A percentile compares a stretch with the other conserved stretches of the same genome.
Conservation (phyloP, 2,888 invertebrate genomes). For the Thyatira batis region DNA sequence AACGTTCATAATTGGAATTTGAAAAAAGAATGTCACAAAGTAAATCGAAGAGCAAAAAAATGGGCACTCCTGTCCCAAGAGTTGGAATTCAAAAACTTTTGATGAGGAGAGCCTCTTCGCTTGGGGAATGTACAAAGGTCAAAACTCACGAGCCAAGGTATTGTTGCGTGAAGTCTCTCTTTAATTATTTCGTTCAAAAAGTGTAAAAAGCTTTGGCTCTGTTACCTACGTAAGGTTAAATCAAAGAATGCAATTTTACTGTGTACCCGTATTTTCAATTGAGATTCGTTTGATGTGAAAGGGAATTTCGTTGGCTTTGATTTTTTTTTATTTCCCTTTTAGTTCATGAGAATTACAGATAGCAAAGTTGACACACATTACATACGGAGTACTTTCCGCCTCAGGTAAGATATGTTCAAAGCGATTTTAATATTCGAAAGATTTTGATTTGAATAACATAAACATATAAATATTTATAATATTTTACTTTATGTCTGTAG, state of each 20-base stretch:
- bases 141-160: not conserved
- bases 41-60: not conserved
- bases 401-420: too few relatives aligned
- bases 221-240: not conserved
- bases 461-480: too few relatives aligned
- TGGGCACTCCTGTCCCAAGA: not conserved
- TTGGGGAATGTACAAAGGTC: not conserved
- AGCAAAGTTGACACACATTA: too few relatives aligned
- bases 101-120: not conserved
- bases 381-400: too few relatives aligned
- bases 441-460: too few relatives aligned
- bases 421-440: too few relatives aligned
- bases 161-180: not conserved
- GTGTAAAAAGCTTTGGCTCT: not conserved
- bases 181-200: not conserved
- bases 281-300: not conserved
- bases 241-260: not conserved
- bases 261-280: not conserved
- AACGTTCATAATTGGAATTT: not conserved
- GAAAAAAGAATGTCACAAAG: not conserved
- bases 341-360: not conserved
- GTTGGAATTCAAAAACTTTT: not conserved
- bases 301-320: not conserved
- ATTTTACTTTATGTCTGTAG: too few relatives aligned
- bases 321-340: not conserved